phyloP scores from a whole-genome alignment of 2,113 vertebrate genomes.

The Notarius quadriscutis region DNA sequence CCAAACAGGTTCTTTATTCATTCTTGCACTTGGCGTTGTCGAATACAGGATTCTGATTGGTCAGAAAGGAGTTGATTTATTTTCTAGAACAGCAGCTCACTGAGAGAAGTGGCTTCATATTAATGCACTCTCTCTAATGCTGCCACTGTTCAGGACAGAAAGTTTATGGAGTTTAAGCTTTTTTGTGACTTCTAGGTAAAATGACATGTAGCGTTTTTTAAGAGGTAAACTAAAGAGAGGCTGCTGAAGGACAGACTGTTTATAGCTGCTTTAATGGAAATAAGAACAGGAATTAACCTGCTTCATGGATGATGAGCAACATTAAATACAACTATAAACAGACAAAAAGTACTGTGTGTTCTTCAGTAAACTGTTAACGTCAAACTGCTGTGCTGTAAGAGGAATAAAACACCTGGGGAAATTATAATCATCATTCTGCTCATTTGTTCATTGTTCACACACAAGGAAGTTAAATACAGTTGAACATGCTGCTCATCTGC shows the following conservation, averaged over 20 bases:
- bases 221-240: background rate
- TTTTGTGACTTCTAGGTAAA: no score
- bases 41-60: background rate
- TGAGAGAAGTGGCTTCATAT: background rate
- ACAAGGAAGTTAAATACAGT: no score
- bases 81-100: background rate
- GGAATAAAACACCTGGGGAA: background rate
- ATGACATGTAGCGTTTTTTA: background rate
- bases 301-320: background rate
- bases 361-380: background rate
- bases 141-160: no score
- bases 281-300: background rate
- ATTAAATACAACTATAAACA: background rate
- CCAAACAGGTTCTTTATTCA: background rate
- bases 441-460: no score
- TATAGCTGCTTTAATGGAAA: background rate
- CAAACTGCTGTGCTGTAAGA: background rate
- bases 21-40: background rate
- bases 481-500: no score
- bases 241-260: background rate
- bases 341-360: background rate
- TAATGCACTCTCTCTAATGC: background rate
- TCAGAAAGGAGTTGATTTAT: background rate
- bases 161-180: no score
- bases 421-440: no score